Percentiles rank a stretch among this genome's conserved stretches.
These are phyloP conservation scores for Trichoplusia ni DNA, from an alignment of 1,140 invertebrate species.

Conservation along the genomic window DNA sequence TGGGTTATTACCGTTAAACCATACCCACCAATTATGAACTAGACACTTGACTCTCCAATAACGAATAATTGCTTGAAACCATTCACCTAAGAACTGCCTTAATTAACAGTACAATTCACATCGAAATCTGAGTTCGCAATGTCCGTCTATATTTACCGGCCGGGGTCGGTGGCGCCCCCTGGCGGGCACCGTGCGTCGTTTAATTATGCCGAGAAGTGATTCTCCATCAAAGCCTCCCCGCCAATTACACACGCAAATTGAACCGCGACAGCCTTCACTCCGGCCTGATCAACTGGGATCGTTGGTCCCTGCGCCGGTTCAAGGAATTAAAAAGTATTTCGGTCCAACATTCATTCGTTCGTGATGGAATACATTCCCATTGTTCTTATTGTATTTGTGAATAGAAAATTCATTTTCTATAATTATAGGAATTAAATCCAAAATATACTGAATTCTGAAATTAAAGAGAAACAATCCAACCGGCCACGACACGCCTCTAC, in stretches of 20 bases:
- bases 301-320: slow-evolving; percentile 1
- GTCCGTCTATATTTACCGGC: neutral
- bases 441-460: no score
- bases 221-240: slow-evolving; percentile 34
- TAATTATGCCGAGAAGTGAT: slow-evolving; percentile 40
- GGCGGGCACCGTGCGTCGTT: slow-evolving; percentile 22
- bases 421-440: no score
- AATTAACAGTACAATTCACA: neutral
- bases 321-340: neutral
- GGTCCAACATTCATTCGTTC: no score
- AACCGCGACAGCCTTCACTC: slow-evolving; percentile 20
- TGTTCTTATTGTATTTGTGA: no score
- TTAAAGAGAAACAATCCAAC: no score
- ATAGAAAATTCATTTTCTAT: no score
- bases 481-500: no score
- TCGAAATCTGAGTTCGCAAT: no score
- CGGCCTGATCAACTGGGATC: neutral
- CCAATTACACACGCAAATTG: slow-evolving; percentile 41
- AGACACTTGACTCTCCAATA: neutral
- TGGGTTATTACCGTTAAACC: no score
- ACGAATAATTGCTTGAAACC: neutral
- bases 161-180: neutral
- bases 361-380: no score
- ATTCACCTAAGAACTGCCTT: neutral
- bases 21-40: no score